These are phyloP conservation scores for Malacoctenus gilli DNA, from an alignment of 2,797 vertebrate genomes.

Conservation along the genomic window DNA sequence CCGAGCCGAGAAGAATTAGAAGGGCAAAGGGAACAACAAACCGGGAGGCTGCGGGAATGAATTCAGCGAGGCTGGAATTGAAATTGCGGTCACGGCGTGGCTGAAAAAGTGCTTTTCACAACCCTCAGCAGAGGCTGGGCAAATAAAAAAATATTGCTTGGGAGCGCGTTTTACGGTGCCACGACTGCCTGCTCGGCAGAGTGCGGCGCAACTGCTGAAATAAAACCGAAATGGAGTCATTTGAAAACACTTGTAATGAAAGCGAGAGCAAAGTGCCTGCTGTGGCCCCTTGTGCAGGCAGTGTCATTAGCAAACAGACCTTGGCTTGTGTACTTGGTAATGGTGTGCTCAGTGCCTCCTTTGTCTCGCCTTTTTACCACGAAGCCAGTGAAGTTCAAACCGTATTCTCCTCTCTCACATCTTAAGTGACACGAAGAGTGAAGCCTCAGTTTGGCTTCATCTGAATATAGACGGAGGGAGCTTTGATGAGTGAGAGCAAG, in stretches of 20 bases:
- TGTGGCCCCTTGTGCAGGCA: neutral
- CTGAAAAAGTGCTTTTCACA: slow-evolving; percentile 1
- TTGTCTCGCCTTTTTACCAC: slow-evolving; percentile 1
- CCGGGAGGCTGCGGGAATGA: slow-evolving; percentile 6
- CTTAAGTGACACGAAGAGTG: neutral
- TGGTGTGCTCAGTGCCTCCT: slow-evolving; percentile 14
- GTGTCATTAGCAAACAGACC: slow-evolving; percentile 7
- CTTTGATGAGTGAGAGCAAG: neutral
- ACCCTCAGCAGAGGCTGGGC: slow-evolving; percentile 10
- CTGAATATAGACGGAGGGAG: neutral
- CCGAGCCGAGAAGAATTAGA: neutral
- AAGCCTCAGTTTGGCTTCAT: neutral
- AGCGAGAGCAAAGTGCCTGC: slow-evolving; percentile 4
- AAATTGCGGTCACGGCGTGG: slow-evolving; percentile 6
- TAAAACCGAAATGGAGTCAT: slow-evolving; percentile 32
- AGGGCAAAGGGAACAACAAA: slow-evolving; percentile 5
- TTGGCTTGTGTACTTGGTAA: slow-evolving; percentile 14
- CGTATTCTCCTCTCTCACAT: neutral
- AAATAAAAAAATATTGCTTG: slow-evolving; percentile 18
- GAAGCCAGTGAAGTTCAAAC: slow-evolving; percentile 2
- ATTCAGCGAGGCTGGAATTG: slow-evolving; percentile 1
- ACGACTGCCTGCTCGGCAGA: slow-evolving; percentile 17
- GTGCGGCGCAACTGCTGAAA: slow-evolving; percentile 18
- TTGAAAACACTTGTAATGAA: slow-evolving; percentile 25
- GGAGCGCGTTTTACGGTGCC: slow-evolving; percentile 9